Evolutionary conservation across 2,888 invertebrate species (phyloP).

Genomic region (Lamproptera curius): DNA sequence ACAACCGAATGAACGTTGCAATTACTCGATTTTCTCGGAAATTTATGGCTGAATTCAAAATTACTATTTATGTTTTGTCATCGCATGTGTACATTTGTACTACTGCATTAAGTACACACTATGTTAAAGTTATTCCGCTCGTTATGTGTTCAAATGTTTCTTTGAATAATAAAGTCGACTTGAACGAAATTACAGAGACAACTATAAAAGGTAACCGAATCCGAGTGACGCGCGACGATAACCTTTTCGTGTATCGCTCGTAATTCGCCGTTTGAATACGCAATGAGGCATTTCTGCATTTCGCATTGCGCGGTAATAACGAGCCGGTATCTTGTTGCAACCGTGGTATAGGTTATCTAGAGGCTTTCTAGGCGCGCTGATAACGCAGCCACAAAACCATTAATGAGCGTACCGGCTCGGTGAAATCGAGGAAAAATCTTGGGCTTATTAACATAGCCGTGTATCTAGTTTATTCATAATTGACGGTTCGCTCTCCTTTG

Average conservation of each 20-base stretch:
- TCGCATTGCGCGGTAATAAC: constrained; percentile 8
- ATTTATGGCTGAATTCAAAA: too few species aligned
- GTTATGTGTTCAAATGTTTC: too few species aligned
- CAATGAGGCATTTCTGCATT: constrained; percentile 7
- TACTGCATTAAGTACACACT: too few species aligned
- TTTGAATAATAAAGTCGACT: too few species aligned
- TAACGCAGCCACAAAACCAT: constrained; percentile 65
- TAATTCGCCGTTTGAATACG: constrained; percentile 4
- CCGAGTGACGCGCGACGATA: not conserved
- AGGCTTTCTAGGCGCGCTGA: constrained; percentile 58
- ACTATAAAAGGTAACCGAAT: not conserved
- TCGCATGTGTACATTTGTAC: too few species aligned
- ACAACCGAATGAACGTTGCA: not conserved
- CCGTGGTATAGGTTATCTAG: constrained; percentile 38
- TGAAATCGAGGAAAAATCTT: constrained; percentile 73
- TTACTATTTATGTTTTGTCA: too few species aligned
- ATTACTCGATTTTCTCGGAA: constrained; percentile 11
- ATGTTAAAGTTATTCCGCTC: too few species aligned
- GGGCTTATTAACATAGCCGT: constrained; percentile 71
- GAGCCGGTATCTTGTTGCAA: constrained; percentile 17
- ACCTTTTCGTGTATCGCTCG: not conserved
- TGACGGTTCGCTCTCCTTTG: constrained; percentile 59
- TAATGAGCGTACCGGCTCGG: constrained; percentile 59
- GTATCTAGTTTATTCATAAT: constrained; percentile 75
- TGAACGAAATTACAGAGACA: too few species aligned